These are phyloP conservation scores for Gasteruption jaculator DNA, from an alignment of 2,888 invertebrate species.

Conservation along the genomic window DNA sequence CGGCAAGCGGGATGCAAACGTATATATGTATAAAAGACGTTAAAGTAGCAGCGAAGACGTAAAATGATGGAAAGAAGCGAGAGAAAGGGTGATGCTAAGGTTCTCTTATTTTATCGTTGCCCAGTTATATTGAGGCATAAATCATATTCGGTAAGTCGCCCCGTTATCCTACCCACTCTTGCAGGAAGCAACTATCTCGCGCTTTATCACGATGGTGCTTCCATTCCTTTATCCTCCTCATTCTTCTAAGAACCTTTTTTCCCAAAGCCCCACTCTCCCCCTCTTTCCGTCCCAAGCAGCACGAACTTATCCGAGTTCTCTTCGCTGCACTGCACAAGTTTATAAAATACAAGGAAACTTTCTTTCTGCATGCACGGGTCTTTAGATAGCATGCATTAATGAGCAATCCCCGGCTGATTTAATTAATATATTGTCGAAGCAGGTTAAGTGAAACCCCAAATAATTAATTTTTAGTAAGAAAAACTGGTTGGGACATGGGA, in stretches of 20 bases:
- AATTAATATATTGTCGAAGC: no score
- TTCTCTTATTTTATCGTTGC: conserved; percentile 39
- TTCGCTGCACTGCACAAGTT: no score
- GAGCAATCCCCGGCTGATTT: no score
- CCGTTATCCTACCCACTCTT: conserved; percentile 30
- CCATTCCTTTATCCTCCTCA: conserved; percentile 6
- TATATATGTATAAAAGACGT: neutral
- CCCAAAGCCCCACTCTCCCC: conserved; percentile 13
- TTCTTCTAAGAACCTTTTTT: conserved; percentile 20
- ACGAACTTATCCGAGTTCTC: no score
- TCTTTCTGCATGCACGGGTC: no score
- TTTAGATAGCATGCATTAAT: no score
- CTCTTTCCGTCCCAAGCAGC: neutral
- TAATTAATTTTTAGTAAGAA: no score
- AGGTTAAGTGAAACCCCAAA: no score
- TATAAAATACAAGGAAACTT: no score
- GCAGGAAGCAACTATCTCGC: conserved; percentile 24
- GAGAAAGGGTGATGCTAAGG: conserved; percentile 14
- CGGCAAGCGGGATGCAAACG: neutral
- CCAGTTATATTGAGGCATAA: conserved; percentile 41
- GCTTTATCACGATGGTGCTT: conserved; percentile 31
- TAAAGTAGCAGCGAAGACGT: neutral
- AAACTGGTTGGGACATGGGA: no score
- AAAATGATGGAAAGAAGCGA: neutral
- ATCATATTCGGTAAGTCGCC: conserved; percentile 43